phyloP scores from a whole-genome alignment of 2,888 invertebrate species.

The Torymus tubicola region DNA sequence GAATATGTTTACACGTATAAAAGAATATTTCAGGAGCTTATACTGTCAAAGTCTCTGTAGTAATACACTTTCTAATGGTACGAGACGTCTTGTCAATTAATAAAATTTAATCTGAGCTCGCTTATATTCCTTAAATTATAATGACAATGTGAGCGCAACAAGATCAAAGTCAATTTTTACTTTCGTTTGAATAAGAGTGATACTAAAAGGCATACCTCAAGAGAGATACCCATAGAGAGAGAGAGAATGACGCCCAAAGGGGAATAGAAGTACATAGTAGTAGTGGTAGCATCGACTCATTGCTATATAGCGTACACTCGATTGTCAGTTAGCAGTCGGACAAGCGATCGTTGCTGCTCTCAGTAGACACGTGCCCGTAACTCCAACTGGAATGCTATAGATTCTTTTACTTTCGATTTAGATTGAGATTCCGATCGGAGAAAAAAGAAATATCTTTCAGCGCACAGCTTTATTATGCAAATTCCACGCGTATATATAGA shows the following conservation, averaged over 20 bases:
- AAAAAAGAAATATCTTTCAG: conserved; percentile 11
- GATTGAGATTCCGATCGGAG: conserved; percentile 31
- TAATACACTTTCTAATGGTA: too few relatives aligned
- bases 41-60: too few relatives aligned
- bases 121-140: too few relatives aligned
- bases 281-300: conserved; percentile 15
- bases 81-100: too few relatives aligned
- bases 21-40: too few relatives aligned
- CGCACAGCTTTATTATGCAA: conserved; percentile 34
- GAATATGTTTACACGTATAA: too few relatives aligned
- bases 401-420: conserved; percentile 44
- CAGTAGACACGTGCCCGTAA: conserved; percentile 1
- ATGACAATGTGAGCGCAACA: too few relatives aligned
- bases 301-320: neutral
- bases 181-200: neutral
- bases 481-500: too few relatives aligned
- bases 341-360: conserved; percentile 13
- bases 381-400: conserved; percentile 16
- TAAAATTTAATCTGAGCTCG: too few relatives aligned
- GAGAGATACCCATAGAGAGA: neutral
- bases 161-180: neutral
- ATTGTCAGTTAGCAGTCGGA: conserved; percentile 41
- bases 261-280: neutral
- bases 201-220: neutral
- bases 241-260: conserved; percentile 4